Evolutionary conservation across 2,113 vertebrate genomes (phyloP), one percentile per base, ranked within the genome.

Genomic region (Mesocricetus auratus): DNA sequence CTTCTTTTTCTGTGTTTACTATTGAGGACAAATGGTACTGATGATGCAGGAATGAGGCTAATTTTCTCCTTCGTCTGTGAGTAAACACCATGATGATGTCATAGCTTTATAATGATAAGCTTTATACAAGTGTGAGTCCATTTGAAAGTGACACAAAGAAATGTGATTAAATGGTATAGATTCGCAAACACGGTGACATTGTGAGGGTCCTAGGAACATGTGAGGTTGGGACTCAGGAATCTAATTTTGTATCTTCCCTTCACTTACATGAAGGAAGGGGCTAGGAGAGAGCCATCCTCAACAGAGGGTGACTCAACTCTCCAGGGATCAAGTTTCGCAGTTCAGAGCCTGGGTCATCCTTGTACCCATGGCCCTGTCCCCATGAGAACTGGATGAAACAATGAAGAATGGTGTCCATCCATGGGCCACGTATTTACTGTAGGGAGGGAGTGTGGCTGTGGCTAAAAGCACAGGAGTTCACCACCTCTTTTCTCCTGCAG

Each of bases 1-100:
- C 87, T 93, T 82, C 22, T 66, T 93, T 50, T 86, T 91, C 26
- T 75, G 4, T 89, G 39, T 96, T 79, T 78, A 42, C 73, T 86
- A 79, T 15, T 53, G 16, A 75, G n/a, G 56, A n/a, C 50, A 85
- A 45, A n/a, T 60, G 39, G 17, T 31, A 64, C 13, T 69, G 56
- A 89, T 93, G 81, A 73, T 47, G 56, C 4, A 15, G 15, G 15
- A 45, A 33, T 71, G 6, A 83, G 29, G 36, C 3, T n/a, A 62
- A 56, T 53, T 64, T 91, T 82, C 79, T 56, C 66, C 60, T 90
- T 60, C 26, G 47, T 95, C 69, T 50, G 87, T 56, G 56, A 68
- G 21, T 75, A 33, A 47, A 93, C 77, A 24, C 17, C 19, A 0
- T 13, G 86, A 89, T 33, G 73, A 42, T 26, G 19, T 13, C 5